phyloP scores from a whole-genome alignment of 1,140 invertebrate genomes.

The Amyelois transitella region DNA sequence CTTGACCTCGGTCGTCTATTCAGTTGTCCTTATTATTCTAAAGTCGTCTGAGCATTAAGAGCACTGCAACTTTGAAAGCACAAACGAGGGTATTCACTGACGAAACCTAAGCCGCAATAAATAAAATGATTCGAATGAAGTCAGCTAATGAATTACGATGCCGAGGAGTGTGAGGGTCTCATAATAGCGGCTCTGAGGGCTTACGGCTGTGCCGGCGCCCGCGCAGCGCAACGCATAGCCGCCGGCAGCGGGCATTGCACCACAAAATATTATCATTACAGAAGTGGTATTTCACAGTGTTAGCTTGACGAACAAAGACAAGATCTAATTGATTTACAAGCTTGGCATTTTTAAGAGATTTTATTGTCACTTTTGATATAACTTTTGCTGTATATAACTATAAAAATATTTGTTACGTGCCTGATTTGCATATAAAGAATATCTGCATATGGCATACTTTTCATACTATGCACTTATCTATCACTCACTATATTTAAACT shows the following conservation, averaged over 20 bases:
- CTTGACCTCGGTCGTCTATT: constrained; percentile 57
- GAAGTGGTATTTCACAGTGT: no score
- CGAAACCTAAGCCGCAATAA: constrained; percentile 61
- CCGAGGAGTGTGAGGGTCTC: constrained; percentile 35
- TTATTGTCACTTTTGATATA: no score
- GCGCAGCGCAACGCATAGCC: constrained; percentile 9
- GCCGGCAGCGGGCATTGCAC: constrained; percentile 4
- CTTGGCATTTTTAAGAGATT: no score
- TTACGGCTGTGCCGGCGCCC: constrained; percentile 14
- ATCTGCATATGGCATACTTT: no score
- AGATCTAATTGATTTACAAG: no score
- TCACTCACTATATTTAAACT: no score
- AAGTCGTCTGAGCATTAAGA: constrained; percentile 42
- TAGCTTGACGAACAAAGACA: no score
- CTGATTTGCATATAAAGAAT: constrained; percentile 17
- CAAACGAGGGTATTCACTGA: constrained; percentile 43
- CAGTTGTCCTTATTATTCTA: constrained; percentile 59
- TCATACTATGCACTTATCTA: no score
- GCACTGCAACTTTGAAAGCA: constrained; percentile 40
- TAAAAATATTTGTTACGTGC: constrained; percentile 14
- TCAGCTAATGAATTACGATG: constrained; percentile 66
- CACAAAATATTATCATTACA: not conserved
- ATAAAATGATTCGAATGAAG: constrained; percentile 56
- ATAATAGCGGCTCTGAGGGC: constrained; percentile 36
- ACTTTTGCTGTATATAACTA: constrained; percentile 27